A percentile compares a stretch with the other conserved stretches of the same genome.
These are phyloP conservation scores for Linnaemya vulpina DNA, from an alignment of 2,888 invertebrate genomes.

Conservation along the genomic window DNA sequence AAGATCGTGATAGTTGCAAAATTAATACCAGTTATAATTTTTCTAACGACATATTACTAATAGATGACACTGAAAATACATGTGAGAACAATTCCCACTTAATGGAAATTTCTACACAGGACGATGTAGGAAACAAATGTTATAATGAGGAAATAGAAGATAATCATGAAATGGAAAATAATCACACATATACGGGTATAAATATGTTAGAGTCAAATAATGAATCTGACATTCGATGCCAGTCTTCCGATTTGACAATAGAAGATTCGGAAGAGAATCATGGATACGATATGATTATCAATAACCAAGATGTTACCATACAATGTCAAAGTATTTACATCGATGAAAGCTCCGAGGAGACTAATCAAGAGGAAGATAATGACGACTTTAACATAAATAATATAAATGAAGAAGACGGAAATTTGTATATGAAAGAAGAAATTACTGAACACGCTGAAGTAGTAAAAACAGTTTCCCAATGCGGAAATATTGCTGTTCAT, in stretches of 20 bases:
- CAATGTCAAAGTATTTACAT: constrained; percentile 45
- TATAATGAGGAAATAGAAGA: constrained; percentile 64
- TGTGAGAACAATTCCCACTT: constrained; percentile 37
- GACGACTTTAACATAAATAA: constrained; percentile 23
- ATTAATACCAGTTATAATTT: constrained; percentile 26
- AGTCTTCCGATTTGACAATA: constrained; percentile 46
- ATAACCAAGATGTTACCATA: constrained; percentile 68
- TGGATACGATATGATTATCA: constrained; percentile 74
- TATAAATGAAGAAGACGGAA: constrained; percentile 31
- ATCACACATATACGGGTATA: constrained; percentile 42
- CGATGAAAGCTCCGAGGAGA: constrained; percentile 68
- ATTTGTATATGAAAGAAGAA: neutral
- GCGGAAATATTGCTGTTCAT: neutral
- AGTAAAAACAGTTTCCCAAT: neutral
- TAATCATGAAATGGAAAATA: constrained; percentile 69
- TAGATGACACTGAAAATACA: constrained; percentile 48
- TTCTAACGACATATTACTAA: constrained; percentile 41
- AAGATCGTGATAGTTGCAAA: neutral
- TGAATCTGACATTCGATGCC: constrained; percentile 45
- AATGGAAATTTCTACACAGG: constrained; percentile 26
- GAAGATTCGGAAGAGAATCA: constrained; percentile 66
- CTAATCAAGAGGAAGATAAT: constrained; percentile 2
- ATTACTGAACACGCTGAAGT: constrained; percentile 49
- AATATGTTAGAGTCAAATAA: constrained; percentile 54
- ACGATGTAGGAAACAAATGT: constrained; percentile 2